Percentiles rank a stretch among this genome's conserved stretches.
Conservation (phyloP, 2,797 vertebrate genomes). For the Potorous gilbertii region DNA sequence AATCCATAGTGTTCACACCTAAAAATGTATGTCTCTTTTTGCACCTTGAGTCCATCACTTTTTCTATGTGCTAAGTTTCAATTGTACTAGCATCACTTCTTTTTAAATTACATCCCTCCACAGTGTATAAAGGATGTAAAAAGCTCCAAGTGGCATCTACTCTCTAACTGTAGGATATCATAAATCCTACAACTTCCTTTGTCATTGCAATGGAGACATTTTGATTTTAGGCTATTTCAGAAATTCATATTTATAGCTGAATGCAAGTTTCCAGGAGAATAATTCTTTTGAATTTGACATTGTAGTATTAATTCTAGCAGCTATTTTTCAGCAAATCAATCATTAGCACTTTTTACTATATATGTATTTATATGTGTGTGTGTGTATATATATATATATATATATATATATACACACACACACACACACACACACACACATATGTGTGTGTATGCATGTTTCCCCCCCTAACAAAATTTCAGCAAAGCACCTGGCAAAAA, state of each 20-base stretch:
- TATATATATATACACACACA: no score
- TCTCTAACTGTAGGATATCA: slow-evolving; percentile 4
- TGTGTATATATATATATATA: not conserved
- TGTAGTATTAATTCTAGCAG: not conserved
- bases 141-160: slow-evolving; percentile 32
- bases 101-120: slow-evolving; percentile 19
- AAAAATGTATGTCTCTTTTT: not conserved
- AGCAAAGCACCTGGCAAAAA: not conserved
- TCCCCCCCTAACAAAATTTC: not conserved
- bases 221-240: slow-evolving; percentile 55
- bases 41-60: not conserved
- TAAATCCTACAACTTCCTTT: slow-evolving; percentile 1
- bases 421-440: no score
- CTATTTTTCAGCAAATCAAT: slow-evolving; percentile 25
- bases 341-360: slow-evolving; percentile 26
- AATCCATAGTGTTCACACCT: not conserved
- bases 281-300: slow-evolving; percentile 46
- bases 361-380: not conserved
- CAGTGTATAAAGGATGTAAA: slow-evolving; percentile 18
- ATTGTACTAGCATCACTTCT: not conserved
- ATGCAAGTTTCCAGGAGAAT: not conserved
- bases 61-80: not conserved
- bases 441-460: not conserved
- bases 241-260: slow-evolving; percentile 46
- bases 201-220: slow-evolving; percentile 38